A percentile compares a stretch with the other conserved stretches of the same genome.
phyloP scores from a whole-genome alignment of 1,140 invertebrate genomes.

The Cydia splendana region DNA sequence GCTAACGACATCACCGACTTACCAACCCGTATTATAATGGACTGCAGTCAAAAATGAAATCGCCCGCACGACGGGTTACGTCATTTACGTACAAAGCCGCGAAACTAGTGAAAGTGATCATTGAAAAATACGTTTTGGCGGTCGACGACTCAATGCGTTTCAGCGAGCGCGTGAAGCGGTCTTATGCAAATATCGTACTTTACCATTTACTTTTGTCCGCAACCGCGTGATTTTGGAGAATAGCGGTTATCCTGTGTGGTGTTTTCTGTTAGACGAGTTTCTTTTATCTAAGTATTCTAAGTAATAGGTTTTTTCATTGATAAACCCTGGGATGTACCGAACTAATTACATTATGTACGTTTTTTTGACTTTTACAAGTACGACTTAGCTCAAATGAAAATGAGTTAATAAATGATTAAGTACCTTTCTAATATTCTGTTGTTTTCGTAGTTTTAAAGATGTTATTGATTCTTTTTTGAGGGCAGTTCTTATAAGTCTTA shows the following conservation, averaged over 20 bases:
- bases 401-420: too few relatives aligned
- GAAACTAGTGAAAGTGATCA: conserved; percentile 69
- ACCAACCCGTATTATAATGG: conserved; percentile 4
- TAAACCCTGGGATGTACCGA: too few relatives aligned
- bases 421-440: too few relatives aligned
- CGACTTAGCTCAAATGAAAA: too few relatives aligned
- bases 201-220: not conserved
- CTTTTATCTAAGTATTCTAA: not conserved
- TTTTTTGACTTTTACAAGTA: too few relatives aligned
- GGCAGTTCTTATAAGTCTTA: too few relatives aligned
- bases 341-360: too few relatives aligned
- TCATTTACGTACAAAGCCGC: conserved; percentile 53
- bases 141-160: conserved; percentile 42
- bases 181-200: conserved; percentile 37
- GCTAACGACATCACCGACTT: conserved; percentile 12
- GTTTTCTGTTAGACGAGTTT: not conserved
- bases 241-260: not conserved
- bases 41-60: conserved; percentile 54
- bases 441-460: too few relatives aligned
- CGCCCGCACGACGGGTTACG: conserved; percentile 52
- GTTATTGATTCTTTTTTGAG: too few relatives aligned
- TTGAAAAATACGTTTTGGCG: conserved; percentile 49
- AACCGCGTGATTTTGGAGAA: not conserved
- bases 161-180: not conserved
- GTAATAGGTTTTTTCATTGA: too few relatives aligned